Base-by-base conservation (phyloP, 2,888 invertebrate genomes). In the Calameuta pallipes region DNA sequence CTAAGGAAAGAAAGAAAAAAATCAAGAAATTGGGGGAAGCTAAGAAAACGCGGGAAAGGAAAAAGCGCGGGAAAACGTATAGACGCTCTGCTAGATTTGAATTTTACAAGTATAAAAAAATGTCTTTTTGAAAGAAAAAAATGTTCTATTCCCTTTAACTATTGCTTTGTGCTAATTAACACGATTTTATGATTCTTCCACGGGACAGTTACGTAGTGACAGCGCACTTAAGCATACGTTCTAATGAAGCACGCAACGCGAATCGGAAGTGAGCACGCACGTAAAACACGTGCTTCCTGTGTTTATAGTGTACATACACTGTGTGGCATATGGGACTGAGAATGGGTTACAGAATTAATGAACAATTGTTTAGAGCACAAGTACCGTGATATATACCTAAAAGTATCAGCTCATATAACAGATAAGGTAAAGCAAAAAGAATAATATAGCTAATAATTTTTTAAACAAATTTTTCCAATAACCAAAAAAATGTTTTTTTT, bases 201-300 rank as follows among this genome's bases (percentile, higher is more conserved):
- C 9, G 23, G 23, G 9, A 56, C 56, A 56, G 2, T 56, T 9
- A 56, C 9, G 56, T 56, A 56, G 9, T 23, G 56, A 56, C 23
- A 9, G 56, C 9, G 56, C 56, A 71, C 71, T 34, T 34, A 23
- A 1, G 31, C 71, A 30, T 9, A 31, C 34, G 71, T 71, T 12
- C 71, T 74, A 34, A 74, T 35, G 30, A 74, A 74, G 37, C 74
- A 36, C 35, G 37, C 74, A 34, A 74, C 36, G 74, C 37, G 23
- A 74, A 74, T 74, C 74, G 74, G 37, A 36, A 74, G 74, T 74
- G n/a, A 74, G 36, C 74, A 34, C 74, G 74, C 35, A 30, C 74
- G 74, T 74, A 34, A 74, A 74, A 74, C 37, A 74, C 34, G 74
- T 30, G 36, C 74, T 74, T 74, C 37, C 37, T 33, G 71, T 31